phyloP scores from a whole-genome alignment of 2,113 vertebrate genomes.

The Mastomys coucha region DNA sequence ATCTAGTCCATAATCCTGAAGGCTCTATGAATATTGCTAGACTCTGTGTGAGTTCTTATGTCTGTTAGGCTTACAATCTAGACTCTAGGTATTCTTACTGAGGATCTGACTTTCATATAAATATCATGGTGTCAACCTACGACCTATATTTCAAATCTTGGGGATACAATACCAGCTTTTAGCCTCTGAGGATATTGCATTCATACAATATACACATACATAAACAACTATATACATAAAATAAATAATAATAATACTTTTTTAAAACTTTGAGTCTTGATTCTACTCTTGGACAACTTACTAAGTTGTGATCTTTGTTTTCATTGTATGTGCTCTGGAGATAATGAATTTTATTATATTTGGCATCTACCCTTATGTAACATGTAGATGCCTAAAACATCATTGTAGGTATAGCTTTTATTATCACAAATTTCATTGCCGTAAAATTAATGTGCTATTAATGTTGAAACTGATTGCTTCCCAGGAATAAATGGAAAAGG shows the following conservation, averaged over 20 bases:
- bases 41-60: background rate
- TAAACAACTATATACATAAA: background rate
- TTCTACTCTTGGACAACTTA: background rate
- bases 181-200: no score
- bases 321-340: background rate
- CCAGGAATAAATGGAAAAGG: background rate
- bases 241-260: background rate
- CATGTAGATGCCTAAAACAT: background rate
- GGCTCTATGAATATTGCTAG: background rate
- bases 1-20: background rate
- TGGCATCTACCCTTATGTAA: background rate
- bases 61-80: background rate
- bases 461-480: background rate
- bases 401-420: background rate
- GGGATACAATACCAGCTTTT: background rate
- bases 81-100: background rate
- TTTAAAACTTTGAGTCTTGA: background rate
- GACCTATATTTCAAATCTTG: background rate
- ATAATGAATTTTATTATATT: background rate
- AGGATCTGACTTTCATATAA: background rate
- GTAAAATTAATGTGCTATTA: conserved; percentile 32
- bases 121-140: background rate
- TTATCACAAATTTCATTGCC: background rate
- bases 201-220: background rate
- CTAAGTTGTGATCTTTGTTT: background rate